Evolutionary conservation across 2,888 invertebrate genomes (phyloP).

Genomic region (Eupithecia pulchellata): DNA sequence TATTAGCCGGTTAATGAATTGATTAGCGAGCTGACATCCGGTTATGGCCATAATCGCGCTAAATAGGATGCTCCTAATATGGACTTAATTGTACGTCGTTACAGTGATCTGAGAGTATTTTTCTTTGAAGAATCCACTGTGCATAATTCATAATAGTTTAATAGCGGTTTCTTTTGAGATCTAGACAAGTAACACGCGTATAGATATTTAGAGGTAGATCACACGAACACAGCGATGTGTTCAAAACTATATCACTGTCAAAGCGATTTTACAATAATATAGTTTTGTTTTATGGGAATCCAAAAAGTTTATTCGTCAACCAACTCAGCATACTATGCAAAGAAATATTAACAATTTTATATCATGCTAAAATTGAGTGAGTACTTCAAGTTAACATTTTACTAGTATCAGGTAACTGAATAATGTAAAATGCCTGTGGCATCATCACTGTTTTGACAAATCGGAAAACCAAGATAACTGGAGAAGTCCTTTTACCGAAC

Average conservation of each 20-base stretch:
- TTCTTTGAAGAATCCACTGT: constrained; percentile 2
- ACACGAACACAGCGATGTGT: too few relatives aligned
- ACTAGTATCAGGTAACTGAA: not conserved
- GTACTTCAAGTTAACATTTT: not conserved
- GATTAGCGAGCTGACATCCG: constrained; percentile 39
- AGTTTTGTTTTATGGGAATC: not conserved
- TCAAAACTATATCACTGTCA: too few relatives aligned
- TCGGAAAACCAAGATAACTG: not conserved
- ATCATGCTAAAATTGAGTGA: not conserved
- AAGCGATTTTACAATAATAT: not conserved
- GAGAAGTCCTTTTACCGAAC: not conserved
- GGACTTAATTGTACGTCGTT: constrained; percentile 20
- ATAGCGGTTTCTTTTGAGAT: not conserved
- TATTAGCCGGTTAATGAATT: constrained; percentile 48
- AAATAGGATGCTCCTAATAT: constrained; percentile 34
- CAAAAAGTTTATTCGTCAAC: not conserved
- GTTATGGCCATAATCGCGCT: constrained; percentile 24
- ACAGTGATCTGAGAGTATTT: constrained; percentile 11
- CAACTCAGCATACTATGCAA: not conserved
- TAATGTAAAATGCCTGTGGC: not conserved
- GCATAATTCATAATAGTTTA: not conserved
- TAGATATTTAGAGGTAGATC: too few relatives aligned
- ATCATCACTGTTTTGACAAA: not conserved
- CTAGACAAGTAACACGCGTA: not conserved
- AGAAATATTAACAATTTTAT: not conserved